phyloP scores from a whole-genome alignment of 2,888 invertebrate species.

The Phorcus lineatus region DNA sequence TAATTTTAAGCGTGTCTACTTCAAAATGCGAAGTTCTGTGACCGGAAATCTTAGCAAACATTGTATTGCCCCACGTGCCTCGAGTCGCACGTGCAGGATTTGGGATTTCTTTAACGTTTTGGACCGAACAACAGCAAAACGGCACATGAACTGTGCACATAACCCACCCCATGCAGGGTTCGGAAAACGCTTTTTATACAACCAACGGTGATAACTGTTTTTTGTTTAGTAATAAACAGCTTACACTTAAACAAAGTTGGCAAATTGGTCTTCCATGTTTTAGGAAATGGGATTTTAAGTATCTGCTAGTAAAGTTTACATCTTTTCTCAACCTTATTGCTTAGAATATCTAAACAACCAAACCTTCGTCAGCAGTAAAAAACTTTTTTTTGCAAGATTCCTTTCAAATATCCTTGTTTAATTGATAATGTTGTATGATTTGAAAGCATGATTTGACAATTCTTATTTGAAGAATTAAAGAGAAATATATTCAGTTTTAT shows the following conservation, averaged over 20 bases:
- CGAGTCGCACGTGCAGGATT: not conserved
- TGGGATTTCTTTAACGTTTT: not conserved
- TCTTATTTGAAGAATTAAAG: too few relatives aligned
- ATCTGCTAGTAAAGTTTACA: too few relatives aligned
- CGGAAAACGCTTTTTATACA: not conserved
- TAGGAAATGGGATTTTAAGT: conserved; percentile 5
- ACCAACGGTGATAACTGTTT: conserved; percentile 1
- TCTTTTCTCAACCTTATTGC: too few relatives aligned
- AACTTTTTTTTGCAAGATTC: too few relatives aligned
- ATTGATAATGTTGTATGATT: too few relatives aligned
- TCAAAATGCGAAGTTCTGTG: conserved; percentile 9
- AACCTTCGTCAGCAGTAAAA: too few relatives aligned
- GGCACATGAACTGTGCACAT: not conserved
- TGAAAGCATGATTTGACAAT: too few relatives aligned
- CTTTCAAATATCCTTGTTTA: too few relatives aligned
- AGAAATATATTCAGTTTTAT: too few relatives aligned
- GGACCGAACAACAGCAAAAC: not conserved
- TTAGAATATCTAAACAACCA: too few relatives aligned
- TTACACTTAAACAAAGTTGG: conserved; percentile 14
- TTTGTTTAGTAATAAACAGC: conserved; percentile 1
- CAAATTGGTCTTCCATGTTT: conserved; percentile 1
- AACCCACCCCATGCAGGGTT: not conserved
- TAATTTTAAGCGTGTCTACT: not conserved
- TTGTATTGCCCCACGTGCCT: conserved; percentile 14
- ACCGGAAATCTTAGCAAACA: conserved; percentile 18